Percentiles rank a stretch among this genome's conserved stretches.
These are phyloP conservation scores for Salvelinus namaycush DNA, from an alignment of 2,113 vertebrate species.

Conservation along the genomic window DNA sequence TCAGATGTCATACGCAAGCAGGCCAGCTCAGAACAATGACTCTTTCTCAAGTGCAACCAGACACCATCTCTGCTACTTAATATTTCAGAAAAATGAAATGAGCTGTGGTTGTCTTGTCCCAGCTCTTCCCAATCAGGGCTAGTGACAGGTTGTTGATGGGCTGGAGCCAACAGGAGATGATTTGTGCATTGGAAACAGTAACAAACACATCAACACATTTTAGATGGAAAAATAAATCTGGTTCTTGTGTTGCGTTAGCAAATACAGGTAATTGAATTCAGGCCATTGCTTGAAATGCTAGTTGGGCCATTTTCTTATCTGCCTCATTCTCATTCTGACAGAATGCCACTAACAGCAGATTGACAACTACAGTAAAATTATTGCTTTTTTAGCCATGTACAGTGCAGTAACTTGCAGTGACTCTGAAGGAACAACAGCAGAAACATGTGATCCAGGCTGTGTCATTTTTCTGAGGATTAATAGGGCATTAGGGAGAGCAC, in stretches of 20 bases:
- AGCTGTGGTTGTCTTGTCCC: constrained; percentile 16
- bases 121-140: constrained; percentile 29
- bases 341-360: background rate
- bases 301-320: background rate
- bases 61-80: constrained; percentile 61
- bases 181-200: background rate
- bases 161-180: constrained; percentile 1
- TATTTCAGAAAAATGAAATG: constrained; percentile 66
- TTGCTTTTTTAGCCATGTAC: no score
- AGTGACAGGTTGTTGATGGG: constrained; percentile 9
- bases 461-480: background rate
- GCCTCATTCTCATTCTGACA: background rate
- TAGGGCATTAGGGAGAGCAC: background rate
- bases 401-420: background rate
- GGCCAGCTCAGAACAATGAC: constrained; percentile 57
- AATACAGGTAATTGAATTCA: background rate
- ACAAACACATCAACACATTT: background rate
- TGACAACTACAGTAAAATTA: background rate
- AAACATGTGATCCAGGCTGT: background rate
- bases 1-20: constrained; percentile 62
- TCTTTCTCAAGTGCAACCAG: constrained; percentile 66
- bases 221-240: no score
- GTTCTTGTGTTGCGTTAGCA: background rate
- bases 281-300: background rate
- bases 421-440: background rate